phyloP scores from a whole-genome alignment of 2,113 vertebrate species.

The Stictonetta naevosa region DNA sequence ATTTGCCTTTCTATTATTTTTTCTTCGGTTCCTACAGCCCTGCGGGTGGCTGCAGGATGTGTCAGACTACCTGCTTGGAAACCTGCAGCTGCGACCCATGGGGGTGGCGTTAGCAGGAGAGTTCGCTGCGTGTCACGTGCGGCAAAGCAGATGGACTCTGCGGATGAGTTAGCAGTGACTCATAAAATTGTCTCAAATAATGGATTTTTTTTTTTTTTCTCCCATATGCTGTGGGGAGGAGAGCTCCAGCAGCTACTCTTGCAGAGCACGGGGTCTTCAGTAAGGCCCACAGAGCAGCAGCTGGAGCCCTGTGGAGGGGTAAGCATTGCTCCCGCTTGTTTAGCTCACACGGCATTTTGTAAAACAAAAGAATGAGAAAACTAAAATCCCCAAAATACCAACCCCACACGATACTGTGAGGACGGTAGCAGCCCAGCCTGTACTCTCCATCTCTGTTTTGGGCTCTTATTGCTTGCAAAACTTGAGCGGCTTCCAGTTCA shows the following conservation, averaged over 20 bases:
- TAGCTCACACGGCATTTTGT: neutral
- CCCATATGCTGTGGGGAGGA: neutral
- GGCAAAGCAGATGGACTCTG: neutral
- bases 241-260: neutral
- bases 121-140: neutral
- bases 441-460: neutral
- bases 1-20: neutral
- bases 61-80: neutral
- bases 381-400: neutral
- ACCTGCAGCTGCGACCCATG: neutral
- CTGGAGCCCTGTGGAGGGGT: neutral
- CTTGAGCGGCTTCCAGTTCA: constrained; percentile 60
- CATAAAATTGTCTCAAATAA: neutral
- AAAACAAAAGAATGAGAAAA: neutral
- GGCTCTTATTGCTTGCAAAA: constrained; percentile 6
- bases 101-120: neutral
- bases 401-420: fast-evolving
- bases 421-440: neutral
- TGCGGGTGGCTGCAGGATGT: fast-evolving
- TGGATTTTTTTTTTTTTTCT: neutral
- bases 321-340: neutral
- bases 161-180: neutral
- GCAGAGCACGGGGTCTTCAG: neutral
- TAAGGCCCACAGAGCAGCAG: neutral
- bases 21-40: neutral